phyloP scores from a whole-genome alignment of 2,797 vertebrate species.

The Catharus ustulatus region DNA sequence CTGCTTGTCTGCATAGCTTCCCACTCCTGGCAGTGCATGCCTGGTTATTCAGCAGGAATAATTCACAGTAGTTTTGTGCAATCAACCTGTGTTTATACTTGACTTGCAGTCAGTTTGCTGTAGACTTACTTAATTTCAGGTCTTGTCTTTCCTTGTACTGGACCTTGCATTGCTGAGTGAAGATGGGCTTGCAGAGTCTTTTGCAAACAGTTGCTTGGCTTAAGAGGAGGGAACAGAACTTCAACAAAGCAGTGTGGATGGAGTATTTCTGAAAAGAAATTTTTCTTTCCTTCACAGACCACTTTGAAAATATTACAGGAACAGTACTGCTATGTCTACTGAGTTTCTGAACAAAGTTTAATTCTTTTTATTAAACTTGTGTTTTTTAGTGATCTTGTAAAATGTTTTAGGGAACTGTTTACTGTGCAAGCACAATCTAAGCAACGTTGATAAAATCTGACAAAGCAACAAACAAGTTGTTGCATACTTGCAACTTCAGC shows the following conservation, averaged over 20 bases:
- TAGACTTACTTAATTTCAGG: not conserved
- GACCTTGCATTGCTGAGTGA: not conserved
- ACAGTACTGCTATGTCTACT: not conserved
- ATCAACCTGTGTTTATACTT: not conserved
- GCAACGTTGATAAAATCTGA: not conserved
- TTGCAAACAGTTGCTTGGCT: not conserved
- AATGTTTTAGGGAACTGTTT: not conserved
- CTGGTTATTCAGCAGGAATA: not conserved
- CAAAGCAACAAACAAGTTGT: not conserved
- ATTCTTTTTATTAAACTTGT: not conserved
- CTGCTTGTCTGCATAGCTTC: not conserved
- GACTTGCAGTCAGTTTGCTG: not conserved
- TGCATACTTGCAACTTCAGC: not conserved
- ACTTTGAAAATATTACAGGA: not conserved
- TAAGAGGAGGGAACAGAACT: not conserved
- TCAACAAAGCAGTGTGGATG: not conserved
- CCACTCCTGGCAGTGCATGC: not conserved
- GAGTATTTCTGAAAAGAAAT: not conserved
- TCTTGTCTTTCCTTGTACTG: not conserved
- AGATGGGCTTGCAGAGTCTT: not conserved
- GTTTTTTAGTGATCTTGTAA: not conserved
- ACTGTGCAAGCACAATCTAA: not conserved
- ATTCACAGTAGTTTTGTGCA: not conserved
- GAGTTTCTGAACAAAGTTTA: not conserved
- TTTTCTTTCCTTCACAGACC: not conserved